These are phyloP conservation scores for zebrafish (Danio rerio) DNA, from an alignment of 2,113 vertebrate species.

Conservation along the genomic window GRCz12tu NC_133198.1:25777001-25777500, in stretches of 20 bases:
- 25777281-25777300: conserved; percentile 76
- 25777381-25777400: conserved; percentile 28
- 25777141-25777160: conserved; percentile 57
- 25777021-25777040: conserved; percentile 19
- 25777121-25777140: conserved; percentile 50
- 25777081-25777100: conserved; percentile 30
- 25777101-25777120: conserved; percentile 41
- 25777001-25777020: neutral
- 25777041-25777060: conserved; percentile 40
- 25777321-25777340: conserved; percentile 40
- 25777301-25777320: conserved; percentile 67
- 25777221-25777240: conserved; percentile 70
- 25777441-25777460: conserved; percentile 73
- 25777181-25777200: conserved; percentile 35
- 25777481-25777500: conserved; percentile 73
- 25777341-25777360: neutral
- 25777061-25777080: conserved; percentile 40
- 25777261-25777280: conserved; percentile 74
- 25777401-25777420: neutral
- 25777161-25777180: conserved; percentile 58
- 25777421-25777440: conserved; percentile 19
- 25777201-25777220: conserved; percentile 66
- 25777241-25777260: conserved; percentile 78
- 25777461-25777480: conserved; percentile 77
- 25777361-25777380: conserved; percentile 53